Evolutionary conservation across 2,113 vertebrate species (phyloP), one percentile per base, ranked within the genome.

Genomic region (Dicerorhinus sumatrensis): DNA sequence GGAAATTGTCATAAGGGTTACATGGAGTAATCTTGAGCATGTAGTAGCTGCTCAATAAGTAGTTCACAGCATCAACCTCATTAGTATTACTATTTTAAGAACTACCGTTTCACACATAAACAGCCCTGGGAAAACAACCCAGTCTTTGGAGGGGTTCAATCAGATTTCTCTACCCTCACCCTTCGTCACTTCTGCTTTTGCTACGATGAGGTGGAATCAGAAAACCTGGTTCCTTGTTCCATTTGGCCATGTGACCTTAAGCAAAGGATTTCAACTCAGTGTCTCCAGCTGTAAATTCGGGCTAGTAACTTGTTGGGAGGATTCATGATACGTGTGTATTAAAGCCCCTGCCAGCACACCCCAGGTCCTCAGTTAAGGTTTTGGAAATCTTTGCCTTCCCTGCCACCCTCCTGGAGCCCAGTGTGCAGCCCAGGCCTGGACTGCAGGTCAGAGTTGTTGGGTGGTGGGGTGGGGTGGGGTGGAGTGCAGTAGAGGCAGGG

Each of bases 391-490:
- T 20, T 79, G 42, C 46, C 92, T 81, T 82, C 58, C 18, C 67
- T 83, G 29, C 21, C n/a, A 56, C 33, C 65, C n/a, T 81, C 21
- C 91, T 8, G 29, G n/a, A 51, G 48, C 33, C 67, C 56, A 33
- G n/a, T 54, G 36, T 76, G 83, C 90, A 58, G 87, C 83, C 73
- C 92, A 67, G 86, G 46, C 7, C 82, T 85, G 33, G 79, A 77
- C 86, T 65, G 29, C 3, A 8, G 85, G 91, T 91, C 91, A 93
- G 73, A 79, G 87, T 33, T 75, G 75, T 75, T 92, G 54, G 93
- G 86, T 91, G 70, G 76, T 96, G 94, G 90, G 77, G 65, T 80
- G 62, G 36, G 60, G 62, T 54, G 42, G 46, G 51, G 48, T 54
- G 42, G 46, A 42, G 48, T n/a, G 27, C 76, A 80, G 84, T 39